Base-by-base conservation (phyloP, 37 sponge, comb jelly and placozoan species). In the Beroe forskalii region DNA sequence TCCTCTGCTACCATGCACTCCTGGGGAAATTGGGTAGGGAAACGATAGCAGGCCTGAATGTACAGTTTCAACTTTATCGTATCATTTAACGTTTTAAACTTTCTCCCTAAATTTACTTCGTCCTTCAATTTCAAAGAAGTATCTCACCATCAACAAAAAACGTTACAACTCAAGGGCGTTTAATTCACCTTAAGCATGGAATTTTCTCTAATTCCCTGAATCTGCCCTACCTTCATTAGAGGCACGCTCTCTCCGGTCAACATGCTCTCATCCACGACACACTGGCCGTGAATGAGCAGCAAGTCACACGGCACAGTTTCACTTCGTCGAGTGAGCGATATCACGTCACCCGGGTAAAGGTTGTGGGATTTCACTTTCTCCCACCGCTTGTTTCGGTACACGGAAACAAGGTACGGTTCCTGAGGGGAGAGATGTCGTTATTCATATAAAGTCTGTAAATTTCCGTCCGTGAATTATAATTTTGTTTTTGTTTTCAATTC, bases 211-310 rank as follows among this genome's bases (percentile, higher is more conserved):
- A n/a, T n/a, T n/a, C n/a, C n/a, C n/a, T n/a, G n/a, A n/a, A n/a
- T n/a, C n/a, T n/a, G 8, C 55, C 55, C 55, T 62, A 92, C 96
- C 92, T 97, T 97, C 95, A 96, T 96, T 41, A 95, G 96, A 44
- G 98, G 98, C 3, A 97, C 95, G 4, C 94, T 93, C 90, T 97
- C 98, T 60, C 98, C 98, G 32, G 98, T 97, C 75, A 97, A 90
- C 94, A 96, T 93, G 62, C 95, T 90, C 90, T 97, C 98, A 90
- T 97, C 96, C 35, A 96, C 96, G 28, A 97, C 94, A 76, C 96
- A 95, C 0, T 90, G 55, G 19, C 98, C 98, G 39, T 86, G 90
- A 24, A 97, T 90, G n/a, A 97, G 92, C 28, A 97, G 93, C 40
- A 96, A 40, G 67, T 97, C 98, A 93, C 96, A 96, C 8, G 98